Evolutionary conservation across 2,113 vertebrate genomes (phyloP), one percentile per base, ranked within the genome.

Genomic region (Oncorhynchus nerka): DNA sequence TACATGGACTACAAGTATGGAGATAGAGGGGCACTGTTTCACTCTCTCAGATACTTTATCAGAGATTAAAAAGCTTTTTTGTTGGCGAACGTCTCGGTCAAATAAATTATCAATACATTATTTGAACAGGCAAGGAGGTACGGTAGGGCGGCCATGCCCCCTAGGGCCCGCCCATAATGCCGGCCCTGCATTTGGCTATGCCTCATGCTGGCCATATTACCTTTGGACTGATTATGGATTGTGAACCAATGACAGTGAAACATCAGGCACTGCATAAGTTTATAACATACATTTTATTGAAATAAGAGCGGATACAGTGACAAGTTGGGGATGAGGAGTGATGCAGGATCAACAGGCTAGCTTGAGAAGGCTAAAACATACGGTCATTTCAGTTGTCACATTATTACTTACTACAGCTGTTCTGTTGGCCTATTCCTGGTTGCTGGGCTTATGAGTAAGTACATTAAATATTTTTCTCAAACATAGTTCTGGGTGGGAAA

Each of bases 231-330:
- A 20, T 57, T 62, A 24, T 22, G n/a, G 59, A 22, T 62, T 62
- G 24, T 66, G 22, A 28, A 24, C 13, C 30, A 26, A 66, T 66
- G 64, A 66, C 22, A 30, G 24, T 30, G 30, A 66, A n/a, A 28
- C 15, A 68, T 16, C 28, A 20, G 28, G 66, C 16, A 34, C 15
- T 16, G 12, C 51, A 30, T 67, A 57, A 3, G n/a, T 62, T 22
- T 22, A 62, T 62, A 62, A 8, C 32, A 68, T 20, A 39, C 32
- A 39, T 45, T 91, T 88, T 89, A 89, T 87, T 91, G 83, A 86
- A 77, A 79, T 80, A 66, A 45, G 3, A 68, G 28, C 13, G 8
- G 32, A 68, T n/a, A 85, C 75, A 74, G 68, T 81, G 79, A 82
- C 75, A 83, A 20, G 12, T 74, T 64, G 61, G 24, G 24, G 61